Evolutionary conservation across 2,113 vertebrate species (phyloP).

Genomic region (Caranx melampygus): DNA sequence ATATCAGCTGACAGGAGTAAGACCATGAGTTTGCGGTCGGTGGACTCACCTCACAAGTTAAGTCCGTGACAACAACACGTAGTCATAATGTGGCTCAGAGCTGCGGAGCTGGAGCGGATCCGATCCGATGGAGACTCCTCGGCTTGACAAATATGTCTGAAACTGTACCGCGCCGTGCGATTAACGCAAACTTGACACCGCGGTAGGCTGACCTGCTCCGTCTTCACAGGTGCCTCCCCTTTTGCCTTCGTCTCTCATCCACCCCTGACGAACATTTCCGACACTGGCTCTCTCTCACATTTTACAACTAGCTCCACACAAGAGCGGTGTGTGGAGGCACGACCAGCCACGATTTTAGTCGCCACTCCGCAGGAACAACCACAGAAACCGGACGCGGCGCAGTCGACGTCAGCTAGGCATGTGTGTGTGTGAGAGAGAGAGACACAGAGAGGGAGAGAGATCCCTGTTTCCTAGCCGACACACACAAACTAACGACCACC

Average conservation of each 20-base stretch:
- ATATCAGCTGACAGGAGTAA: conserved; percentile 28
- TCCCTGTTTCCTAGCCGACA: not conserved
- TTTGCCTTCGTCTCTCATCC: conserved; percentile 33
- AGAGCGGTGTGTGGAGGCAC: not conserved
- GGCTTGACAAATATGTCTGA: conserved; percentile 59
- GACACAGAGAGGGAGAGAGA: not conserved
- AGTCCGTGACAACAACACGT: conserved; percentile 56
- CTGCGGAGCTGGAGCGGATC: conserved; percentile 47
- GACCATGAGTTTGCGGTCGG: not conserved
- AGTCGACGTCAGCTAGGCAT: conserved; percentile 74
- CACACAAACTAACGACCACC: conserved; percentile 43
- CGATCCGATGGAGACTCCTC: conserved; percentile 54
- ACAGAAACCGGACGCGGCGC: conserved; percentile 62
- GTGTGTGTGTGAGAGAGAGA: conserved; percentile 6
- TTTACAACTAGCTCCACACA: conserved; percentile 9
- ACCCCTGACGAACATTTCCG: conserved; percentile 23
- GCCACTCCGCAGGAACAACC: conserved; percentile 38
- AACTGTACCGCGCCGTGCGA: conserved; percentile 45
- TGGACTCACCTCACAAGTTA: conserved; percentile 64
- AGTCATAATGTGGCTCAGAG: conserved; percentile 23
- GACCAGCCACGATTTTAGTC: not conserved
- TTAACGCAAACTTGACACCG: conserved; percentile 67
- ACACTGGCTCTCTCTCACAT: not conserved
- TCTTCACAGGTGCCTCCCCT: conserved; percentile 69
- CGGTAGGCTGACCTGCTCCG: conserved; percentile 45